Conservation (phyloP, 2,888 invertebrate genomes). For the Hermaeophaga mercurialis region DNA sequence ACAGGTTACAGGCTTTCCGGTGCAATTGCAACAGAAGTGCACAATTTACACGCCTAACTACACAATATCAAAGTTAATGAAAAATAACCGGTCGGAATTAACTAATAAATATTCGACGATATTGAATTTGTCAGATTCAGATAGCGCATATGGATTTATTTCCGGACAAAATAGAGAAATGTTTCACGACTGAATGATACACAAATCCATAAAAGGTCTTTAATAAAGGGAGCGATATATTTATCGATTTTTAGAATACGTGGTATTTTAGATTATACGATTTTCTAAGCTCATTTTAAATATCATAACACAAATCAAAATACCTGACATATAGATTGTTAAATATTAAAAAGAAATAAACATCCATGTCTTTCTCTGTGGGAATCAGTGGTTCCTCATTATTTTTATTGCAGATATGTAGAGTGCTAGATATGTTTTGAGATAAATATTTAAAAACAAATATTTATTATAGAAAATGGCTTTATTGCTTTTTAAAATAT, state of each 20-base stretch:
- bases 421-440: too few species aligned
- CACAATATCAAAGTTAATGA: conserved; percentile 48
- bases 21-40: conserved; percentile 39
- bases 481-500: too few species aligned
- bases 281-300: too few species aligned
- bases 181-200: neutral
- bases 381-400: too few species aligned
- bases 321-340: too few species aligned
- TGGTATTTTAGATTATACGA: too few species aligned
- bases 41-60: conserved; percentile 45
- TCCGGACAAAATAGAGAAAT: conserved; percentile 32
- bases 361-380: too few species aligned
- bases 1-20: conserved; percentile 20
- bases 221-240: neutral
- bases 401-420: too few species aligned
- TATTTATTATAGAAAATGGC: too few species aligned
- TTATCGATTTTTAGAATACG: neutral
- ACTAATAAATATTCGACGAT: conserved; percentile 40
- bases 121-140: conserved; percentile 44
- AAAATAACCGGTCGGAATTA: conserved; percentile 48
- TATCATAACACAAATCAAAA: too few species aligned
- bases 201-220: neutral
- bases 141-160: conserved; percentile 38
- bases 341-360: too few species aligned
- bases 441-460: too few species aligned